Evolutionary conservation across 2,797 vertebrate genomes (phyloP).

Genomic region (Gastrophryne carolinensis): DNA sequence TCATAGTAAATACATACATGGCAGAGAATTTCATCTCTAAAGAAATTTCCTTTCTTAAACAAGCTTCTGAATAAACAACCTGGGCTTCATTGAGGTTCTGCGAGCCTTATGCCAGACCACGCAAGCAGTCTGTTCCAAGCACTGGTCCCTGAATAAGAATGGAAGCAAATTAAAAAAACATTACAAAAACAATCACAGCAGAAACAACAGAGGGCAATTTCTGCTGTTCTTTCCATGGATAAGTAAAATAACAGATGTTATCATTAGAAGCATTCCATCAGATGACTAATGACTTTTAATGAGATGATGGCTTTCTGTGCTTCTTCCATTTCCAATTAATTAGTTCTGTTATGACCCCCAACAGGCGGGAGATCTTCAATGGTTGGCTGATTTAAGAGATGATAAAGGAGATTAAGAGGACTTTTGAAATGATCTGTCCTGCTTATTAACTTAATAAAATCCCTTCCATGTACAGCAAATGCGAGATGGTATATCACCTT

Average conservation of each 20-base stretch:
- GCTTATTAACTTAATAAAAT: conserved; percentile 35
- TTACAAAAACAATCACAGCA: conserved; percentile 19
- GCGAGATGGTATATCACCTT: conserved; percentile 24
- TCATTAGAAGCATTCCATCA: conserved; percentile 20
- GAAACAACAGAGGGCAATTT: neutral
- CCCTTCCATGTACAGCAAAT: conserved; percentile 41
- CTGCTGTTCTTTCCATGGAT: neutral
- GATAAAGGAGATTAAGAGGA: conserved; percentile 27
- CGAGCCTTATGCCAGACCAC: neutral
- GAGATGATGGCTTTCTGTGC: conserved; percentile 17
- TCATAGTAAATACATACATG: conserved; percentile 41
- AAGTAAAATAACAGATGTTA: conserved; percentile 43
- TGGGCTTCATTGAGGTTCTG: neutral
- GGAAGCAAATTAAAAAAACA: neutral
- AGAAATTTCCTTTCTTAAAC: conserved; percentile 24
- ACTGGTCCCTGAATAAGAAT: conserved; percentile 30
- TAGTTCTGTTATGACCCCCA: conserved; percentile 46
- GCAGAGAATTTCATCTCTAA: conserved; percentile 38
- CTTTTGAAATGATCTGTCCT: conserved; percentile 30
- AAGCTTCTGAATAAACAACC: conserved; percentile 26
- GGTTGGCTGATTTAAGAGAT: conserved; percentile 27
- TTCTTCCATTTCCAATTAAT: conserved; percentile 52
- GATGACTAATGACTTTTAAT: conserved; percentile 47
- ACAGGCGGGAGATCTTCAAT: conserved; percentile 4
- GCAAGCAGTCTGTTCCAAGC: conserved; percentile 5